Base-by-base conservation (phyloP, 2,888 invertebrate species). In the Troides helena region DNA sequence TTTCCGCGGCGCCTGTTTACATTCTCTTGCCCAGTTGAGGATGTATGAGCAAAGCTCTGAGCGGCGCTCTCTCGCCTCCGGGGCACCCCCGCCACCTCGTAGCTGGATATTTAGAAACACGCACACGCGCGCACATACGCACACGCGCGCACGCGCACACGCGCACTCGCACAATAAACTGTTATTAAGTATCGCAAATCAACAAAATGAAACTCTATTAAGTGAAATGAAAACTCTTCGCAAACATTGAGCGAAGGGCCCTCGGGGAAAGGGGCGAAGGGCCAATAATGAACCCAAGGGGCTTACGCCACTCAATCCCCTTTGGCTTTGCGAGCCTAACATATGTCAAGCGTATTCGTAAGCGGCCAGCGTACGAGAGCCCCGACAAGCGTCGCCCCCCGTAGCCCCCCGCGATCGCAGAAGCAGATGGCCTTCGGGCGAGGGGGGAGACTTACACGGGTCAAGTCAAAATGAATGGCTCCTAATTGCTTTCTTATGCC, bases 291-390 rank as follows among this genome's bases (percentile, higher is more conserved):
- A 88, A 84, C 85, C 85, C 85, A 84, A 85, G 85, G 86, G 88
- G 90, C 87, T 90, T 90, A 89, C 83, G 84, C 85, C 88, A 88
- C 87, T 88, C 89, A 82, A 86, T 85, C 87, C 88, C 89, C 82
- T 82, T 80, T 83, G 75, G 80, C 82, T 84, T 86, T 81, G 81
- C 83, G 79, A 81, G 76, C 82, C 78, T 80, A 89, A 87, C 90
- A 89, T 90, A 91, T 90, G 90, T 90, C 90, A 87, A 81, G 77
- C 84, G 79, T 79, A 80, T 81, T 78, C 75, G 60, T 65, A 66
- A 70, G 64, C 77, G 74, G 77, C 85, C 82, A 79, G 68, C 69
- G 39, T 72, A 70, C 58, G 59, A 5, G 74, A 78, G 80, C 69
- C 81, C 74, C 68, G 75, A 64, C 72, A 71, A 72, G 73, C 78